Evolutionary conservation across 1,140 invertebrate species (phyloP), one percentile per base, ranked within the genome.

Genomic region (Drosophila novamexicana): DNA sequence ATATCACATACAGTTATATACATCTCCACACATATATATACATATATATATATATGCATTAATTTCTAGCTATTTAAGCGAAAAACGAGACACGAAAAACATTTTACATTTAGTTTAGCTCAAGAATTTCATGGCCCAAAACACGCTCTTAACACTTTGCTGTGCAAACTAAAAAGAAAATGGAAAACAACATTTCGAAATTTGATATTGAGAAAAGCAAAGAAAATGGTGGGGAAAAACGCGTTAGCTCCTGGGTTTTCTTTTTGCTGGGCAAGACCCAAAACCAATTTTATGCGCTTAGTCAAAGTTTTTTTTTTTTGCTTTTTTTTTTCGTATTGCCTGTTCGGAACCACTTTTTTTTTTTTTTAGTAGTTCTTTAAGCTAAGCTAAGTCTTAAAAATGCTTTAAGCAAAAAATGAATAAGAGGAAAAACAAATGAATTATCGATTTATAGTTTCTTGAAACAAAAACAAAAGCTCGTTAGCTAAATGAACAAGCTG

Each of bases 401-500:
- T 71, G 81, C 80, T 83, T 79, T 76, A 66, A 83, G 80, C 81
- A 62, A 61, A 53, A 62, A 3, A 56, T 14, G 36, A 29, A 42
- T 2, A 2, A 14, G n/a, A 42, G 14, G 6, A 44, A 45, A 32
- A 69, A 49, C 18, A 78, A 39, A 65, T 72, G 71, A 66, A 81
- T 45, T 39, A 56, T 47, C 12, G 39, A 29, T 65, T 9, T 57
- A 42, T 42, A 6, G 39, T 16, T n/a, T 42, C 22, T 29, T 29
- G 22, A 29, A 29, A 29, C 22, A 29, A 18, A 29, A 5, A 29
- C 22, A 29, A 29, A 29, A 29, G 14, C 34, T 18, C 45, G 49
- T 59, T 75, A 75, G 72, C 66, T 69, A 62, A 77, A 76, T 75
- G 71, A 86, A 86, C 71, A 68, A 80, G 75, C 81, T 78, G 67